These are phyloP conservation scores for Lepidochitona cinerea DNA, from an alignment of 2,888 invertebrate species.

Conservation along the genomic window DNA sequence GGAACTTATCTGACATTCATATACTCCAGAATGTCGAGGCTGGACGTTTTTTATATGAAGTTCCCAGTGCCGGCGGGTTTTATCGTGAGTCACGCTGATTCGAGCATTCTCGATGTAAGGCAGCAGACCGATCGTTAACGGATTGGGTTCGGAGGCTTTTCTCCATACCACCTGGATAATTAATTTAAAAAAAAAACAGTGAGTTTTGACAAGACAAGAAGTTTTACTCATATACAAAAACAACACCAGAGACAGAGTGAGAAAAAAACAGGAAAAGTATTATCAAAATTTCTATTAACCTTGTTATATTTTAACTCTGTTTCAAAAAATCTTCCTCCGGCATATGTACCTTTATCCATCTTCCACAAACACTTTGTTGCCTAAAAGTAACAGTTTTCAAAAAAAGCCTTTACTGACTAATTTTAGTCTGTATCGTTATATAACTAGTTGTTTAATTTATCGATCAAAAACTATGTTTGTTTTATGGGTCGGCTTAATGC, in stretches of 20 bases:
- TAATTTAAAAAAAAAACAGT: neutral
- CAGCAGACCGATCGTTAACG: slow-evolving; percentile 52
- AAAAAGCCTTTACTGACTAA: neutral
- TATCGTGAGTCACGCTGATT: slow-evolving; percentile 38
- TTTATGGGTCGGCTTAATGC: neutral
- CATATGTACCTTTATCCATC: neutral
- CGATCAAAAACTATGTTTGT: too few species aligned
- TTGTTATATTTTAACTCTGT: neutral
- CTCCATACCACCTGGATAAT: slow-evolving; percentile 53
- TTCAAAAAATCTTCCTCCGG: too few species aligned
- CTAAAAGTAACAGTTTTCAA: neutral
- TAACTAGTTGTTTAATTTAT: too few species aligned
- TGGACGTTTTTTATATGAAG: slow-evolving; percentile 50
- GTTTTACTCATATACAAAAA: neutral
- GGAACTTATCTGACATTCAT: slow-evolving; percentile 59
- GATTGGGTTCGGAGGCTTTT: slow-evolving; percentile 52
- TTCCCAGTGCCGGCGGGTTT: slow-evolving; percentile 50
- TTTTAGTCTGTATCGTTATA: too few species aligned
- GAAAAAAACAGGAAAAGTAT: neutral
- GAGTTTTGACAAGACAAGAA: neutral
- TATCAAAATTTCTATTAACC: neutral
- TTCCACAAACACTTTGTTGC: neutral
- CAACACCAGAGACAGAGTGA: neutral
- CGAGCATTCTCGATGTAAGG: slow-evolving; percentile 49
- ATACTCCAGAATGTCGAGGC: slow-evolving; percentile 50